Evolutionary conservation across 1,140 invertebrate genomes (phyloP), one percentile per base, ranked within the genome.

Genomic region (Drosophila erecta): DNA sequence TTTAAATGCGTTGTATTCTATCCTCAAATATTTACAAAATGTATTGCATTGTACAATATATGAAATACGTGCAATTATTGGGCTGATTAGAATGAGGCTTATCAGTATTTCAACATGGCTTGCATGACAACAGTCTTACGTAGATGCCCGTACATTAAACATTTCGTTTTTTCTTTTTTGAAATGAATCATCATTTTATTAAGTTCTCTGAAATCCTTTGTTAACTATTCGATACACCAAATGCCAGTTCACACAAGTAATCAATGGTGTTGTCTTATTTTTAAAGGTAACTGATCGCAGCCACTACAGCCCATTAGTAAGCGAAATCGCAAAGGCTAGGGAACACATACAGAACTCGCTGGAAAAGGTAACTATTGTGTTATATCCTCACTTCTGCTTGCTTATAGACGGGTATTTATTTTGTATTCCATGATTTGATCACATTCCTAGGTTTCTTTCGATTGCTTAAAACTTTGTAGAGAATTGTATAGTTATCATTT

Each of bases 311-410:
- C 89, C 94, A 65, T 93, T 95, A 83, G 94, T 94, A 70, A 94
- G 93, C 90, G 94, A 95, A 93, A 94, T 95, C 69, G 94, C 94
- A 60, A 95, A 95, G 90, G 94, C 94, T 76, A 93, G 95, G 84
- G 94, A 95, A 92, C 94, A 95, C 87, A 94, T 95, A 92, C 95
- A 95, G 93, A 94, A 94, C 81, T 94, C 94, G 79, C 92, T 95
- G 89, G 94, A 95, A 93, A 94, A 94, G 93, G 94, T 95, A 92
- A 94, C 38, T 79, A 61, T 66, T 41, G 33, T 40, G n/a, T 35
- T 70, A 40, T 20, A 46, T 47, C 4, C 15, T 33, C 8, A 17
- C 20, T 24, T 11, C 24, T 27, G 11, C 27, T n/a, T 61, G 40
- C 15, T 62, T 37, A 3, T 30, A 24, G 22, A 14, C 38, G 33